Conservation (phyloP, 2,797 vertebrate genomes). For the Numenius phaeopus region DNA sequence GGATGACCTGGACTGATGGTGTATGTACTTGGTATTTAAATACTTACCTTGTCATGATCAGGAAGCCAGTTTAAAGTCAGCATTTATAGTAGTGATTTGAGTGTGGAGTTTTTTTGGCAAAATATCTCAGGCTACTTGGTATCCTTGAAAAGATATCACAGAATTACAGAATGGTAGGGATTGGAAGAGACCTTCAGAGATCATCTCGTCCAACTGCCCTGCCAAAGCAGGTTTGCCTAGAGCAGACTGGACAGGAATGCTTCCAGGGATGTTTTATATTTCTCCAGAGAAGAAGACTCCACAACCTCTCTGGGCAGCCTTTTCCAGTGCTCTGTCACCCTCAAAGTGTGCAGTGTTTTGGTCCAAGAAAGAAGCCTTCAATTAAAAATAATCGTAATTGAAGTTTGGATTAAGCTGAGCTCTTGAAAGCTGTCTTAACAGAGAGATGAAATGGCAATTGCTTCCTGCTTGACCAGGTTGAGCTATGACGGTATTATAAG, state of each 20-base stretch:
- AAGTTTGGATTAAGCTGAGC: neutral
- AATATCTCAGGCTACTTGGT: neutral
- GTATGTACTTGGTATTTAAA: neutral
- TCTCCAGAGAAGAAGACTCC: too few relatives aligned
- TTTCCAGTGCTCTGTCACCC: too few relatives aligned
- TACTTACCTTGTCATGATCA: neutral
- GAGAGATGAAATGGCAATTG: neutral
- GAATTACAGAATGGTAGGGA: too few relatives aligned
- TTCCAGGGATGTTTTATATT: too few relatives aligned
- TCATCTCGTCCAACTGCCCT: too few relatives aligned
- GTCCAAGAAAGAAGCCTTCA: neutral
- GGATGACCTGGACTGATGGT: neutral
- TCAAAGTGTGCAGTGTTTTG: neutral
- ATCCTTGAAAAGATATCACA: neutral
- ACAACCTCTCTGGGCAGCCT: too few relatives aligned
- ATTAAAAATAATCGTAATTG: neutral
- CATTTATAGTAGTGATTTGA: neutral
- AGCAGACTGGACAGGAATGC: too few relatives aligned
- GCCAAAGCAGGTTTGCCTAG: too few relatives aligned
- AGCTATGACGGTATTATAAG: neutral
- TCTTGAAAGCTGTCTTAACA: neutral
- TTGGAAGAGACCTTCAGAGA: too few relatives aligned
- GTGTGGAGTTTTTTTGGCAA: neutral
- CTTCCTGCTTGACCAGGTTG: neutral
- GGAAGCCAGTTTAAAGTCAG: neutral